phyloP scores from a whole-genome alignment of 2,113 vertebrate genomes.

The Patagioenas fasciata region DNA sequence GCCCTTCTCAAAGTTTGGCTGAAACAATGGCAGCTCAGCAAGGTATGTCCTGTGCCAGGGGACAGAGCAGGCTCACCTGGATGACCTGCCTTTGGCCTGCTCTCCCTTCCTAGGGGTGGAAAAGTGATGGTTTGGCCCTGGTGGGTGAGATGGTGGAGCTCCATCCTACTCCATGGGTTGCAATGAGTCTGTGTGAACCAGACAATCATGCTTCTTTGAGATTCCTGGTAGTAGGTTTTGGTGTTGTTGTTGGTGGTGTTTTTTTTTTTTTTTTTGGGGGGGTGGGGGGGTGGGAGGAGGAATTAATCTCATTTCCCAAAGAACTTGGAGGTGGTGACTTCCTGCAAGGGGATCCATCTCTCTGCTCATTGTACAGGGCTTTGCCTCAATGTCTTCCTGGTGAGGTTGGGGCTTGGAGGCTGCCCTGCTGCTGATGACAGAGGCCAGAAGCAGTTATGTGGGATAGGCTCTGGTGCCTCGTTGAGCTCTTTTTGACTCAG shows the following conservation, averaged over 20 bases:
- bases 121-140: neutral
- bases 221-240: neutral
- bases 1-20: conserved; percentile 94
- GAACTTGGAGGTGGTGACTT: neutral
- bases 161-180: neutral
- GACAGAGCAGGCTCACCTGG: neutral
- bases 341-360: neutral
- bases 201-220: rapidly evolving
- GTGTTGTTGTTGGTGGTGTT: too few species aligned
- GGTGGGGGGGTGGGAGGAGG: too few species aligned
- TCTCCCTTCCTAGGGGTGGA: neutral
- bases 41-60: conserved; percentile 68
- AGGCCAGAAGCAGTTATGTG: neutral
- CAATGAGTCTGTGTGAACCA: rapidly evolving
- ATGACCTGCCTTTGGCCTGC: neutral
- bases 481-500: neutral
- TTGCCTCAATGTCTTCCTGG: neutral
- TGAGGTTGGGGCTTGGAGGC: too few species aligned
- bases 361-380: neutral
- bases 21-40: conserved; percentile 87
- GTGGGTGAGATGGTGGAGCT: neutral
- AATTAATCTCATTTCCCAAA: neutral
- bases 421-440: too few species aligned
- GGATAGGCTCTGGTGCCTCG: neutral
- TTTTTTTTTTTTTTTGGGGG: too few species aligned